Percentiles rank a stretch among this genome's conserved stretches.
Evolutionary conservation across 2,888 invertebrate species (phyloP).

Genomic region (Subacronicta megacephala): DNA sequence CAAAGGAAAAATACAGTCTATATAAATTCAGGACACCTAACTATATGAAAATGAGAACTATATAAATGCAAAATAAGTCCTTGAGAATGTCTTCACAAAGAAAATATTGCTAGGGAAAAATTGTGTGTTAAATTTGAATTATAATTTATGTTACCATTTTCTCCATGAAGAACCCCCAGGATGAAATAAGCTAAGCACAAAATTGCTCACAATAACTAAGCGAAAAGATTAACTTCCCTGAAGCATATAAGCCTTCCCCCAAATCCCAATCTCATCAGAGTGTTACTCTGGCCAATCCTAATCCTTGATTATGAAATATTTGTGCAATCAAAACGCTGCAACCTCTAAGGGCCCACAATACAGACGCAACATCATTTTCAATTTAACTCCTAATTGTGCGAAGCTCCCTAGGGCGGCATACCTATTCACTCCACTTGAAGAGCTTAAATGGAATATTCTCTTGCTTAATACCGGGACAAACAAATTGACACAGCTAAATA

Average conservation of each 20-base stretch:
- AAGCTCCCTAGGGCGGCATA: constrained; percentile 61
- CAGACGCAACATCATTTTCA: constrained; percentile 74
- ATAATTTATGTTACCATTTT: constrained; percentile 5
- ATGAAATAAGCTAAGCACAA: constrained; percentile 5
- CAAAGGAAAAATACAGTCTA: constrained; percentile 40
- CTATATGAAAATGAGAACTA: constrained; percentile 41
- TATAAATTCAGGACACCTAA: constrained; percentile 36
- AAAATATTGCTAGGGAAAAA: constrained; percentile 39
- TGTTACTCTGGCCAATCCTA: constrained; percentile 33
- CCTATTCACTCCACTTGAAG: constrained; percentile 57
- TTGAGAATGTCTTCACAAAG: constrained; percentile 42
- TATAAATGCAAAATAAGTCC: constrained; percentile 52
- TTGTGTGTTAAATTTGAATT: constrained; percentile 27
- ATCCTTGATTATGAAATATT: constrained; percentile 47
- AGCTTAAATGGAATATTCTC: constrained; percentile 62
- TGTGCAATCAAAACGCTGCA: constrained; percentile 51
- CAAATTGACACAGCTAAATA: constrained; percentile 63
- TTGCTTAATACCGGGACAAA: constrained; percentile 59
- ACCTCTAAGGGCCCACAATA: constrained; percentile 41
- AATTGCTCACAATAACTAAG: constrained; percentile 22
- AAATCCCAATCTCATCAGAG: constrained; percentile 39
- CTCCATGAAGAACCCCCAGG: constrained; percentile 1
- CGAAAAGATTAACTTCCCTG: constrained; percentile 33
- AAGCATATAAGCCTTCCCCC: constrained; percentile 24
- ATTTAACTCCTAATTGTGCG: constrained; percentile 77